Evolutionary conservation across 1,140 invertebrate species (phyloP).

Genomic region (Bombus vancouverensis): DNA sequence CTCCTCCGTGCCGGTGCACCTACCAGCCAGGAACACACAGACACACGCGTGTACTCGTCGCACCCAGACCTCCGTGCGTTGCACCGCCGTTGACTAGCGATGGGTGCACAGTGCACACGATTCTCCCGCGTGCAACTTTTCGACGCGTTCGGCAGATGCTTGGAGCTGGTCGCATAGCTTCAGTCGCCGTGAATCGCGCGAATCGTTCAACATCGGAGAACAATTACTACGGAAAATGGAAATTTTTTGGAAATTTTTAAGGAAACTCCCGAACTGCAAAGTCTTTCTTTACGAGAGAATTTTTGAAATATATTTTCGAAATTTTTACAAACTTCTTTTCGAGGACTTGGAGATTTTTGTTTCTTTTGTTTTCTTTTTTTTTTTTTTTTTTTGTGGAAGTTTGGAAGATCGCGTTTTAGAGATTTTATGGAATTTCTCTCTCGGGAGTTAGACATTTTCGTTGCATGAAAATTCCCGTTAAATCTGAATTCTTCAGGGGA

Average conservation of each 20-base stretch:
- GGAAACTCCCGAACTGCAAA: no score
- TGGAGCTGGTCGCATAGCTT: background rate
- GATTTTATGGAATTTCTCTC: no score
- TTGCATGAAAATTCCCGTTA: no score
- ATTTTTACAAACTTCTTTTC: background rate
- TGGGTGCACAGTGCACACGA: conserved; percentile 12
- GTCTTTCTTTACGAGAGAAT: background rate
- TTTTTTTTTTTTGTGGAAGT: no score
- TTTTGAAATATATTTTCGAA: background rate
- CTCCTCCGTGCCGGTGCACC: conserved; percentile 63
- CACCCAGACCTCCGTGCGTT: conserved; percentile 56
- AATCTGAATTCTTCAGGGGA: no score
- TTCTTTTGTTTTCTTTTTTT: no score
- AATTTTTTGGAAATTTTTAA: background rate
- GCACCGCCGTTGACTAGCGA: conserved; percentile 49
- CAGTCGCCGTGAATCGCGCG: background rate
- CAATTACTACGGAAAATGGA: background rate
- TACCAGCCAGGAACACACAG: conserved; percentile 32
- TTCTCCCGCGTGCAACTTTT: conserved; percentile 24
- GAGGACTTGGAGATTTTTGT: background rate
- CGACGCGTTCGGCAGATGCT: background rate
- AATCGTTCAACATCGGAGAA: background rate
- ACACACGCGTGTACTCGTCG: conserved; percentile 37
- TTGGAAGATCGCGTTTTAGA: no score
- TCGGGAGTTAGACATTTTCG: no score